Conservation (phyloP, 2,888 invertebrate species). For the Papilio elwesi region DNA sequence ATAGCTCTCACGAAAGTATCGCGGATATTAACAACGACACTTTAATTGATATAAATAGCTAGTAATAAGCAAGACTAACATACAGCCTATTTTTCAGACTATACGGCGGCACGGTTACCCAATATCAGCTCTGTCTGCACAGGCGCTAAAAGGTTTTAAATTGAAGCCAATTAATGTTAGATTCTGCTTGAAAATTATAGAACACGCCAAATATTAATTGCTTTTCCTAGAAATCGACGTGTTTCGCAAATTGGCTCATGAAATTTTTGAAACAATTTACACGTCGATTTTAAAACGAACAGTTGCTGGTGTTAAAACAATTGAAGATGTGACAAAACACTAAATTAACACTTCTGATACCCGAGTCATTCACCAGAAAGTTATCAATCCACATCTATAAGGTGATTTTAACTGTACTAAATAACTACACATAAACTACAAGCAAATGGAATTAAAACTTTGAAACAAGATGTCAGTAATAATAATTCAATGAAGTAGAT, state of each 20-base stretch:
- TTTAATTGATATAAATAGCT: conserved; percentile 78
- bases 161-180: conserved; percentile 37
- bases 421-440: not conserved
- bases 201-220: conserved; percentile 34
- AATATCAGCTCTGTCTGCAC: conserved; percentile 23
- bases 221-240: conserved; percentile 31
- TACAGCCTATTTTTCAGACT: conserved; percentile 41
- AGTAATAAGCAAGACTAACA: conserved; percentile 51
- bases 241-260: conserved; percentile 40
- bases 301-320: conserved; percentile 60
- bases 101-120: conserved; percentile 26
- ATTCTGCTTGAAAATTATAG: conserved; percentile 29
- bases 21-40: conserved; percentile 73
- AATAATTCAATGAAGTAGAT: conserved; percentile 7
- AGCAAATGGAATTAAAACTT: not conserved
- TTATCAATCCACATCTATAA: conserved; percentile 12
- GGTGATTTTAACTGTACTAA: not conserved
- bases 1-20: conserved; percentile 63
- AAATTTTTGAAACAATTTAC: conserved; percentile 48
- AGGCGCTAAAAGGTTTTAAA: conserved; percentile 38
- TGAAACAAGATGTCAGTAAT: not conserved
- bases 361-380: conserved; percentile 69
- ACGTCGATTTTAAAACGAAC: conserved; percentile 55
- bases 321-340: conserved; percentile 70
- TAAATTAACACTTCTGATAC: conserved; percentile 73